Base-by-base conservation (phyloP, 2,113 vertebrate species). In the Semnornis frantzii region DNA sequence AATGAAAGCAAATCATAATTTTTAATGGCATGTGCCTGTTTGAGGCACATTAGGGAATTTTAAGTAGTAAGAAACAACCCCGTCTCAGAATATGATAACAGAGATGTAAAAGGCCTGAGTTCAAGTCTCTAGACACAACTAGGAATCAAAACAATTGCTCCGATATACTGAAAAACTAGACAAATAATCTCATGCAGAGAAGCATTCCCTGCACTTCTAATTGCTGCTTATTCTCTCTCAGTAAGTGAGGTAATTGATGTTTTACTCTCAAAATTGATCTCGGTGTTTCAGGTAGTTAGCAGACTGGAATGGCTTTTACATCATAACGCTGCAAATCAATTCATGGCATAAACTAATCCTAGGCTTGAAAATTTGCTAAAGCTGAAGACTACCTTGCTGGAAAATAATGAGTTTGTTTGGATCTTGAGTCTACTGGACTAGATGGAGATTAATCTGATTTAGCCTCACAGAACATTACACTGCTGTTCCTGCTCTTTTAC, bases 201-300 rank as follows among this genome's bases (percentile, higher is more conserved):
- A 93, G 60, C 42, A 66, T 84, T 91, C 64, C 60, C 71, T 87
- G 30, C 59, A 63, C 71, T 95, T 89, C 91, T 91, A 96, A 95
- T 87, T 94, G 92, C 92, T 89, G 78, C 84, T 93, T 91, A 90
- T 90, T 65, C 81, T 93, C 68, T 92, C 91, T 94, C 84, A 13
- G 59, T 88, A 95, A 94, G 90, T 89, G 91, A 89, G 64, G 75
- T 96, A 92, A 96, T 94, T 92, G 91, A 96, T 90, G 85, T 91
- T 96, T 93, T 85, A 87, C 84, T 93, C 89, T 82, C 79, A 59
- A 5, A 95, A 95, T 94, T 92, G 94, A 94, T 95, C 81, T 70
- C 8, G 0, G 39, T 63, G 78, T 91, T 96, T 80, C 85, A 89
- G 60, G 89, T 87, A 87, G 91, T 89, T 96, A 91, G 89, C 89